A percentile compares a stretch with the other conserved stretches of the same genome.
Evolutionary conservation across 1,140 invertebrate species (phyloP).

Genomic region (Tribolium madens): DNA sequence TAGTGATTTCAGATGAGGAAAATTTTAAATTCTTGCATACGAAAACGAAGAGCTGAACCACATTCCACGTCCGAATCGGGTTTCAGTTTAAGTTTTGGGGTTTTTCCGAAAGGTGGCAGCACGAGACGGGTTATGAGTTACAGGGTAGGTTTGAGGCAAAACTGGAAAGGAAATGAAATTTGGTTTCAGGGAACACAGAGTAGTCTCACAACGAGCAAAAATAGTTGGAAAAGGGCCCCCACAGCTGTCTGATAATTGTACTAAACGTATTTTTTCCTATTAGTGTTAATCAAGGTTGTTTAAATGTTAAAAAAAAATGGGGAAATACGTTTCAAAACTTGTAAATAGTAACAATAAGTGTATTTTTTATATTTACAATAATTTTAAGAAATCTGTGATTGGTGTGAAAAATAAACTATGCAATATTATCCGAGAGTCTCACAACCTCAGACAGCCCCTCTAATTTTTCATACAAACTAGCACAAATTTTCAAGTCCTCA

Average conservation of each 20-base stretch:
- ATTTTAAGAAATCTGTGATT: conserved; percentile 28
- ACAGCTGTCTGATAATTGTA: conserved; percentile 52
- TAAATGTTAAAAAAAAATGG: neutral
- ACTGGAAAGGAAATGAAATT: conserved; percentile 19
- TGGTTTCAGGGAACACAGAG: conserved; percentile 57
- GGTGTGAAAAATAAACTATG: conserved; percentile 52
- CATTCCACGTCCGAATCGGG: conserved; percentile 58
- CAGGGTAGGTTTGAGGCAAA: conserved; percentile 44
- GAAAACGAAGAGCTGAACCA: conserved; percentile 47
- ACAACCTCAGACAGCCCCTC: conserved; percentile 67
- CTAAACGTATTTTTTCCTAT: conserved; percentile 33
- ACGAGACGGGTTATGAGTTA: conserved; percentile 49
- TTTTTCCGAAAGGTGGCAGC: conserved; percentile 55
- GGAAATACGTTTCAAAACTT: conserved; percentile 35
- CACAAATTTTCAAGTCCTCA: conserved; percentile 63
- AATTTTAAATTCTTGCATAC: conserved; percentile 52
- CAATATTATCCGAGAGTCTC: conserved; percentile 69
- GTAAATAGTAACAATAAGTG: conserved; percentile 29
- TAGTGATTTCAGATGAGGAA: conserved; percentile 52
- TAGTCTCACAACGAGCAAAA: conserved; percentile 55
- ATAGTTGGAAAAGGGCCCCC: conserved; percentile 54
- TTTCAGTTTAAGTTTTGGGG: conserved; percentile 57
- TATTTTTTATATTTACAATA: conserved; percentile 37
- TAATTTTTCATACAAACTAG: conserved; percentile 66
- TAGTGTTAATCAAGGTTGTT: too few relatives aligned